phyloP scores from a whole-genome alignment of 2,113 vertebrate genomes.

The Trinectes maculatus region DNA sequence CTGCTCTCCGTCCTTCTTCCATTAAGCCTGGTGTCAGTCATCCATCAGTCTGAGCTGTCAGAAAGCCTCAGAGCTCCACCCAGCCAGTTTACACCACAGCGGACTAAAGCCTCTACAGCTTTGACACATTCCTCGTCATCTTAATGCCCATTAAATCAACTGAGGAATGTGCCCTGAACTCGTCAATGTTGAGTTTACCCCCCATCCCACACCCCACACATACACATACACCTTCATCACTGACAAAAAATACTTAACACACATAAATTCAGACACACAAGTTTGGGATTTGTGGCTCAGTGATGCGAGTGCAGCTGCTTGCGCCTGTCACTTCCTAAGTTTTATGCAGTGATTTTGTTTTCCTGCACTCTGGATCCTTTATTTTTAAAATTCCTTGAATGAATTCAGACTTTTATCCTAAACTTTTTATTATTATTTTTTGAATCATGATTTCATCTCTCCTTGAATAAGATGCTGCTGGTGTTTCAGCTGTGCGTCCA shows the following conservation, averaged over 20 bases:
- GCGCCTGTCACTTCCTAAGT: neutral
- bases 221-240: constrained; percentile 34
- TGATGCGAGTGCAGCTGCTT: neutral
- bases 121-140: constrained; percentile 82
- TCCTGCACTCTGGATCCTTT: neutral
- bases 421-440: too few species aligned
- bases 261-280: constrained; percentile 8
- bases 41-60: constrained; percentile 60
- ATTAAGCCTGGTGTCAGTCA: constrained; percentile 69
- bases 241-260: constrained; percentile 26
- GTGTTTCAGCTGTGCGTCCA: neutral
- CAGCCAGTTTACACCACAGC: constrained; percentile 53
- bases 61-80: constrained; percentile 49
- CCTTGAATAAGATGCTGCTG: too few species aligned
- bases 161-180: constrained; percentile 74
- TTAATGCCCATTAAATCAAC: constrained; percentile 83
- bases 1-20: constrained; percentile 53
- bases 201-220: constrained; percentile 2
- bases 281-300: constrained; percentile 10
- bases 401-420: too few species aligned
- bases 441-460: neutral
- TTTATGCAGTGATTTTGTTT: neutral
- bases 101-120: constrained; percentile 66
- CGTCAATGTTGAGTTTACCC: constrained; percentile 44
- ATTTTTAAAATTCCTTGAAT: too few species aligned